Base-by-base conservation (phyloP, 2,888 invertebrate species). In the Hemicrepidius hirtus region DNA sequence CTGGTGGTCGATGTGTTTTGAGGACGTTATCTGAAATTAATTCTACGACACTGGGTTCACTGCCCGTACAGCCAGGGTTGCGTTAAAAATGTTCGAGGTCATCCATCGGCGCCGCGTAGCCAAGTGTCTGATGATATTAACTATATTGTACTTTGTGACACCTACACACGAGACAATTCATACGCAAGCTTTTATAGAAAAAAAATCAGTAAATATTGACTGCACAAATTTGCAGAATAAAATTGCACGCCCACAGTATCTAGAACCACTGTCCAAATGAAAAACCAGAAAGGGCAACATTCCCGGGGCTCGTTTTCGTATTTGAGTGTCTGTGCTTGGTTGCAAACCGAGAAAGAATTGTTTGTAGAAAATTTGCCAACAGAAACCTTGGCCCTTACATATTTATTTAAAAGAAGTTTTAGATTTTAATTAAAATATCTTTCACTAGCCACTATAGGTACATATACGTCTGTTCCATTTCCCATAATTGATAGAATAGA, bases 41-140 rank as follows among this genome's bases (percentile, higher is more conserved):
- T 65, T 64, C 62, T 53, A 72, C 68, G 68, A 65, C 59, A 68
- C 49, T 69, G 69, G 55, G 69, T 72, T 73, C 69, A 73, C 40
- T 73, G 73, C 32, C 73, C 73, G 64, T 62, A 24, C 44, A 44
- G 68, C 65, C 73, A 73, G 73, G 73, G 73, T 73, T 73, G 73
- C 64, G 73, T 73, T 73, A 73, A 73, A 73, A 69, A 73, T 73
- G 73, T 73, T 69, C 73, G 73, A 73, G 73, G 73, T 73, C 73
- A 69, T 60, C 65, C 57, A 69, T 73, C 69, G 73, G 73, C 73
- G 73, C 69, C 73, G 68, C 60, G 68, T 62, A 69, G 49, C 73
- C 66, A 73, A 73, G 59, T 69, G 73, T 66, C 69, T 50, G 69
- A 71, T 71, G 71, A 73, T 73, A 73, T 63, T 53, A 69, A 69